Base-by-base conservation (phyloP, 2,113 vertebrate species). In the Semnornis frantzii region DNA sequence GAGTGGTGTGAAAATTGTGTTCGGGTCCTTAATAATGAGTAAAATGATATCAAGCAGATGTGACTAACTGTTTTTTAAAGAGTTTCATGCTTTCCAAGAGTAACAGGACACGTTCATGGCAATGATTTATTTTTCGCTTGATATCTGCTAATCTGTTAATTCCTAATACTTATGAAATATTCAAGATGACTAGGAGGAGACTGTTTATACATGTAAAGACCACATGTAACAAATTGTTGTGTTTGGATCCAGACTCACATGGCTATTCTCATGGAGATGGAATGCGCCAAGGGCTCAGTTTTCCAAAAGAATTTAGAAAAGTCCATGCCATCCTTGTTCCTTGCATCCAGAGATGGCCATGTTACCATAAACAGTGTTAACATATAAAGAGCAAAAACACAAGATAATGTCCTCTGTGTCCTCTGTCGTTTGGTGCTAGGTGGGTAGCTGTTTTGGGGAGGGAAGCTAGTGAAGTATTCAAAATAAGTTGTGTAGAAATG, bases 51-150 rank as follows among this genome's bases (percentile, higher is more conserved):
- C 68, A 83, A 77, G 39, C 10, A 62, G 33, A 8, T 63, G 27
- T 2, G 24, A 82, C 24, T 64, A 59, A 20, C 24, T 25, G 13
- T 20, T 83, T 94, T 79, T 91, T 65, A 90, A 91, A 89, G 68
- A 69, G 12, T 23, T 76, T 63, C 60, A 62, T 46, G 54, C 28
- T 23, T 92, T 89, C 89, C 81, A 59, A 92, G 80, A 94, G 25
- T 46, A 84, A 46, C 34, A 68, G 78, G 72, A 46, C 12, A 5
- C 17, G 54, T 84, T 92, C 60, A 75, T 63, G 85, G 65, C 58
- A 89, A 15, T 77, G 50, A 74, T 78, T 60, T 73, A 37, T 55
- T 90, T 80, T 94, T 93, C 75, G 50, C 28, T 90, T 89, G 66
- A 69, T 79, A 75, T n/a, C 7, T 2, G 48, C 84, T 95, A 77